phyloP scores from a whole-genome alignment of 2,888 invertebrate species.

The Amblyjoppa proteus region DNA sequence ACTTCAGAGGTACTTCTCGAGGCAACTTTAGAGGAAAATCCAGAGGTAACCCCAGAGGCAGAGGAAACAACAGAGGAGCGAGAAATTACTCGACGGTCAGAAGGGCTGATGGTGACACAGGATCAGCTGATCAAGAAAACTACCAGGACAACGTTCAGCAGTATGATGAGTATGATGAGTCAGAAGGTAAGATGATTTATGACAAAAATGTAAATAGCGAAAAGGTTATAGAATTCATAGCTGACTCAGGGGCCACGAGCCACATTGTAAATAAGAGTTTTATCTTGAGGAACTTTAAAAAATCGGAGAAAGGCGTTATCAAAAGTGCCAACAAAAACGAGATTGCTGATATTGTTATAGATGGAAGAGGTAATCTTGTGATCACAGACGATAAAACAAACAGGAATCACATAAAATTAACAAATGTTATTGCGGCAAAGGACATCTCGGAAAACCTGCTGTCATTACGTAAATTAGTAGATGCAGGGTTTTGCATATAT shows the following conservation, averaged over 20 bases:
- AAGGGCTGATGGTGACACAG: conserved; percentile 53
- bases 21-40: conserved; percentile 21
- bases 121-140: conserved; percentile 5
- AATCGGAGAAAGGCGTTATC: conserved; percentile 48
- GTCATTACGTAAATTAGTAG: conserved; percentile 55
- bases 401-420: conserved; percentile 30
- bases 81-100: conserved; percentile 48
- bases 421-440: conserved; percentile 51
- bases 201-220: background rate
- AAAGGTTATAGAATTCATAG: conserved; percentile 54
- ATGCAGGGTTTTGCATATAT: conserved; percentile 58
- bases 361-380: conserved; percentile 58
- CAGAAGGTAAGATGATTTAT: conserved; percentile 34
- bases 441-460: conserved; percentile 60
- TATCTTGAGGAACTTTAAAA: conserved; percentile 51
- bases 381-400: conserved; percentile 30
- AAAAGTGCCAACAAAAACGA: conserved; percentile 53
- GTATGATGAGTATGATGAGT: conserved; percentile 28
- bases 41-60: conserved; percentile 47
- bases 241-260: conserved; percentile 68
- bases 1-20: conserved; percentile 20
- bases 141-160: conserved; percentile 9
- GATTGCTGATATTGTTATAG: conserved; percentile 61
- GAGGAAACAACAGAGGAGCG: conserved; percentile 41
- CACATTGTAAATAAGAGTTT: conserved; percentile 63